Percentiles rank a stretch among this genome's conserved stretches.
phyloP scores from a whole-genome alignment of 37 sponge, comb jelly and placozoan genomes.

The Aplysina aerophoba region DNA sequence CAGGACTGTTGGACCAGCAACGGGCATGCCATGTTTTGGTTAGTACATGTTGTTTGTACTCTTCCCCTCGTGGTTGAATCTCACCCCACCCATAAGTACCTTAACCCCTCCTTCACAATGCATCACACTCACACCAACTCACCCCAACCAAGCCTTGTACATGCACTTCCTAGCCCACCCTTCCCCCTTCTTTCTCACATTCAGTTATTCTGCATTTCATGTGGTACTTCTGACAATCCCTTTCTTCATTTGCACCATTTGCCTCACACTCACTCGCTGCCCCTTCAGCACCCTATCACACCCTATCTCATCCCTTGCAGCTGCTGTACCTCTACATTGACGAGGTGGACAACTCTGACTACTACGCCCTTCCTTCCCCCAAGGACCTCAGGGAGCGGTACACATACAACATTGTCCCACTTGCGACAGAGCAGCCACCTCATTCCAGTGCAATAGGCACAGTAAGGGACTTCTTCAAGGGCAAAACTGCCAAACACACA shows the following conservation, averaged over 20 bases:
- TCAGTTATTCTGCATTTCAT: not conserved
- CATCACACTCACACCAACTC: too few species aligned
- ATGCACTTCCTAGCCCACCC: too few species aligned
- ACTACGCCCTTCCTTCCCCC: slow-evolving; percentile 34
- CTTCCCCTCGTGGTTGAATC: too few species aligned
- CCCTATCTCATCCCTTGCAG: slow-evolving; percentile 6
- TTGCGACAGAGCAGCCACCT: not conserved
- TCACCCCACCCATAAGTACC: too few species aligned
- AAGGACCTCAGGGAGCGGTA: slow-evolving; percentile 71
- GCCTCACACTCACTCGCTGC: not conserved
- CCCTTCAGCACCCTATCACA: not conserved
- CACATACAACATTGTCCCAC: slow-evolving; percentile 62
- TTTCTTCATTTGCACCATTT: too few species aligned
- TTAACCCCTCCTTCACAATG: too few species aligned
- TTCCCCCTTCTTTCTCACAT: not conserved
- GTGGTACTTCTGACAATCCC: not conserved
- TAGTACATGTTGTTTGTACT: too few species aligned
- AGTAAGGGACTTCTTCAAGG: not conserved
- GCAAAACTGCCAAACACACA: not conserved
- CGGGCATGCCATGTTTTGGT: too few species aligned
- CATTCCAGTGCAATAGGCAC: not conserved
- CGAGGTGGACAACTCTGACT: slow-evolving; percentile 46
- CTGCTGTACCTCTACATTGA: slow-evolving; percentile 42
- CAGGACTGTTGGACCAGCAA: too few species aligned
- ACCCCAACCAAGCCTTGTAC: too few species aligned